A percentile compares a stretch with the other conserved stretches of the same genome.
These are phyloP conservation scores for Frieseomelitta varia DNA, from an alignment of 1,140 invertebrate genomes.

Conservation along the genomic window DNA sequence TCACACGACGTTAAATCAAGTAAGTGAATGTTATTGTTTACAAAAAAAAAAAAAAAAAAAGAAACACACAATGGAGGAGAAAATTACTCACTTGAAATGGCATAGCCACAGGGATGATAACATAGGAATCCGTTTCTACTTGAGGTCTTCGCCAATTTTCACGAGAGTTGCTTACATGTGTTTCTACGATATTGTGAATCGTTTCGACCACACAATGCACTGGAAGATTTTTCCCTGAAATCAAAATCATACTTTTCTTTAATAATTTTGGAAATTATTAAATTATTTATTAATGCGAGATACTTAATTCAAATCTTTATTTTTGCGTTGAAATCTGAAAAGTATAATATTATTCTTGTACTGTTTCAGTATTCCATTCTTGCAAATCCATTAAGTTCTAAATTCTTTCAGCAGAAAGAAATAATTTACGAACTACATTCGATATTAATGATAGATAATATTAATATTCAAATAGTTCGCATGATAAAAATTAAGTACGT, in stretches of 20 bases:
- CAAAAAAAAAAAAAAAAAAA: not conserved
- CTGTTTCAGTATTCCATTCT: too few relatives aligned
- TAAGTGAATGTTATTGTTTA: not conserved
- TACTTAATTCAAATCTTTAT: too few relatives aligned
- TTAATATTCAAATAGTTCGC: too few relatives aligned
- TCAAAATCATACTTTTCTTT: conserved; percentile 40
- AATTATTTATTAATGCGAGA: too few relatives aligned
- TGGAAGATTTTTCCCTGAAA: conserved; percentile 93
- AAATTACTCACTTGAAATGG: conserved; percentile 86
- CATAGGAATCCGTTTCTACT: conserved; percentile 95
- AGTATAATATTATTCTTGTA: too few relatives aligned
- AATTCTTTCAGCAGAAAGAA: too few relatives aligned
- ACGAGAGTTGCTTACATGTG: conserved; percentile 74
- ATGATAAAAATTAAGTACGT: too few relatives aligned
- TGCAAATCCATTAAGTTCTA: too few relatives aligned
- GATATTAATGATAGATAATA: too few relatives aligned
- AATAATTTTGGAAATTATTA: not conserved
- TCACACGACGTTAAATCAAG: too few relatives aligned
- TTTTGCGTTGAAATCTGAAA: too few relatives aligned
- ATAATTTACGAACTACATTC: too few relatives aligned
- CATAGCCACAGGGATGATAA: conserved; percentile 94
- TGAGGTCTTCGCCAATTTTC: conserved; percentile 85
- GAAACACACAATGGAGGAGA: not conserved
- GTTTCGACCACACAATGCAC: conserved; percentile 95
- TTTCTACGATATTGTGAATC: conserved; percentile 87